These are phyloP conservation scores for Limenitis camilla DNA, from an alignment of 2,888 invertebrate genomes.

Conservation along the genomic window DNA sequence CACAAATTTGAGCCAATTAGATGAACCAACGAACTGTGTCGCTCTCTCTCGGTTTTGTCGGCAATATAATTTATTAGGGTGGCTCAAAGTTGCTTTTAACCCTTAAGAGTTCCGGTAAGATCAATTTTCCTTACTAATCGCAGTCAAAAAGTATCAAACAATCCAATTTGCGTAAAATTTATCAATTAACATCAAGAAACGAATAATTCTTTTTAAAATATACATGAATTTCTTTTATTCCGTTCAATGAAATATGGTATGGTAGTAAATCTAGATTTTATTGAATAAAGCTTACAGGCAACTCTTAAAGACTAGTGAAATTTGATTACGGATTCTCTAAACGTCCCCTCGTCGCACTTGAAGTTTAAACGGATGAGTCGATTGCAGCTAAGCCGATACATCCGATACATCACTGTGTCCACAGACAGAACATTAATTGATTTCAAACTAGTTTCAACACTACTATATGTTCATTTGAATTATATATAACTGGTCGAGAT, in stretches of 20 bases:
- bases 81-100: constrained; percentile 69
- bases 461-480: not conserved
- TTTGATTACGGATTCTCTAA: constrained; percentile 70
- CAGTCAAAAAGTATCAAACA: too few relatives aligned
- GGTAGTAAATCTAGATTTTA: too few relatives aligned
- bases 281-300: too few relatives aligned
- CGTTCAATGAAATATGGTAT: too few relatives aligned
- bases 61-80: constrained; percentile 74
- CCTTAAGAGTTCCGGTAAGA: constrained; percentile 72
- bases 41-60: constrained; percentile 71
- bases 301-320: too few relatives aligned
- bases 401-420: constrained; percentile 4
- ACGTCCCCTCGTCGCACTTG: constrained; percentile 54
- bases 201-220: too few relatives aligned
- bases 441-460: not conserved
- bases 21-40: constrained; percentile 73
- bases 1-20: constrained; percentile 72
- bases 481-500: not conserved
- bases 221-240: too few relatives aligned
- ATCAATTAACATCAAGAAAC: too few relatives aligned
- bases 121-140: too few relatives aligned
- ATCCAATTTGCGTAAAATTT: too few relatives aligned
- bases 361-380: constrained; percentile 63
- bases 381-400: constrained; percentile 27
- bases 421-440: constrained; percentile 4